Percentiles rank a stretch among this genome's conserved stretches.
Conservation (phyloP, 2,797 vertebrate species). For the Anguilla marmorata region DNA sequence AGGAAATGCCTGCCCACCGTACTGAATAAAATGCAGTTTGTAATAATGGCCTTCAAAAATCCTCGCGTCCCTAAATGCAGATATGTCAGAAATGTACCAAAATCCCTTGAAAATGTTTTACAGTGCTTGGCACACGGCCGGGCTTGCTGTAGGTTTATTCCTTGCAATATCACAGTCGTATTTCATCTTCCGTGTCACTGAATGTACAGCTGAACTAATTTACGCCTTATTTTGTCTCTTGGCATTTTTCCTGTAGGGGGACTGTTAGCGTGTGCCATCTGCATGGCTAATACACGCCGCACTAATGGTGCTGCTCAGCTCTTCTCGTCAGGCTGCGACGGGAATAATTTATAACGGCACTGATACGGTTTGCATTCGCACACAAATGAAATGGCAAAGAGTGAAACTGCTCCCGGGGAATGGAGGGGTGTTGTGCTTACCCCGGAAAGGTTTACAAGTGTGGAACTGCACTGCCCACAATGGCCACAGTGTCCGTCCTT, state of each 20-base stretch:
- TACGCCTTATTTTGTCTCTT: background rate
- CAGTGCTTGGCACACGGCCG: background rate
- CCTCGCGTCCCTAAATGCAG: background rate
- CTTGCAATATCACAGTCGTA: background rate
- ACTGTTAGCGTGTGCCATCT: background rate
- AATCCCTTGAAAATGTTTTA: background rate
- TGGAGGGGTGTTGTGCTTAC: background rate
- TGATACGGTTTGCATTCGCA: background rate
- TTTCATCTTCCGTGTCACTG: background rate
- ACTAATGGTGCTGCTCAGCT: background rate
- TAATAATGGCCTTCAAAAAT: background rate
- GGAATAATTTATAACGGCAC: background rate
- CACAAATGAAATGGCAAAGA: background rate
- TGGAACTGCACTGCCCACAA: background rate
- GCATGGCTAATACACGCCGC: background rate
- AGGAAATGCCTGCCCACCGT: background rate
- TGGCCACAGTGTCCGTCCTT: background rate
- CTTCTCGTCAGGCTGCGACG: background rate
- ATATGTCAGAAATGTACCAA: background rate
- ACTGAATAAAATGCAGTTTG: background rate
- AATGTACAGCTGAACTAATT: background rate
- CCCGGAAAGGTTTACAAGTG: background rate
- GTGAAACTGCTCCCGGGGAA: no score
- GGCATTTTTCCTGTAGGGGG: background rate
- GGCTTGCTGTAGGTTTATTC: background rate